Base-by-base conservation (phyloP, 2,888 invertebrate genomes). In the Coremacera marginata region DNA sequence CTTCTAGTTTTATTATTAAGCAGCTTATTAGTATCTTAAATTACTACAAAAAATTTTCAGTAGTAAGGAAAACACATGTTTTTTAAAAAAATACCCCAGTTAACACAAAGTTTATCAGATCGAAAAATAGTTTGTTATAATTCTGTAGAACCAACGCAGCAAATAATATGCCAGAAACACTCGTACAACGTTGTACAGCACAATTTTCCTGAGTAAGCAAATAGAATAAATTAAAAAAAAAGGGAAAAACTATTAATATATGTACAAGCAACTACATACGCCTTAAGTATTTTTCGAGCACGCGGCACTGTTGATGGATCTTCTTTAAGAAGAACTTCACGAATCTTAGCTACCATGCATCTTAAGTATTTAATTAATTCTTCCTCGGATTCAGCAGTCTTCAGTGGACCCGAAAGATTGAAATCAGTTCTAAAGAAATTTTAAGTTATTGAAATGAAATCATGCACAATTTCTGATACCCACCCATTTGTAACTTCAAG, bases 361-460 rank as follows among this genome's bases (percentile, higher is more conserved):
- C 2, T 14, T 44, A 44, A 14, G 44, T 44, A 44, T 44, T 44
- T 44, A 11, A 11, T 11, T 44, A 44, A 14, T 11, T 44, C 44
- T 44, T 44, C 68, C 85, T 84, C 84, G 0, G 67, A 68, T 0
- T 19, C 27, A n/a, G 79, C 78, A 68, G 16, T 81, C 37, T 3
- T 68, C 62, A 0, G 67, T 70, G 11, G 65, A 0, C 5, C 73
- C 9, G 49, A 14, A 4, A 84, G 0, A 37, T 81, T 72, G 37
- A 87, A 86, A 0, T 83, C 80, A 4, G 86, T 86, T 62, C 87
- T 87, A 72, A 70, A 60, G 19, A 25, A 14, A 44, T 44, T 2
- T 2, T 11, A 44, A 44, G 2, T 44, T 44, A 14, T 44, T 44
- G 44, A 44, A 44, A 44, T 44, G 11, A 44, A 7, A 2, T 1